These are phyloP conservation scores for Hyperoplus lanceolatus DNA, from an alignment of 2,797 vertebrate genomes.

Conservation along the genomic window DNA sequence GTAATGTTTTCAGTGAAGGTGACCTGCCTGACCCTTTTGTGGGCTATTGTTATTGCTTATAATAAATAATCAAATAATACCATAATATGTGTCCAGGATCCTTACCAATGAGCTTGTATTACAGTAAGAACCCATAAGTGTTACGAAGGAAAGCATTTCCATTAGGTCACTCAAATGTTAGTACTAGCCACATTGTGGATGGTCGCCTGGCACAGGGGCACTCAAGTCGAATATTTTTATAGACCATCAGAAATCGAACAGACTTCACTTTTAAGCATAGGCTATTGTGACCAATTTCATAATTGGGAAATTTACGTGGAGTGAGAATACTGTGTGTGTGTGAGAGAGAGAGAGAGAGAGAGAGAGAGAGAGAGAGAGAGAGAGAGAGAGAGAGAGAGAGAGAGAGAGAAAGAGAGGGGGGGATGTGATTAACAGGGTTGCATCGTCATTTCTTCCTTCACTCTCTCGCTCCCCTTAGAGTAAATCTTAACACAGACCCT, in stretches of 20 bases:
- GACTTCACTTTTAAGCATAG: constrained; percentile 10
- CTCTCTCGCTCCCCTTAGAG: not conserved
- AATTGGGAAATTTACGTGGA: not conserved
- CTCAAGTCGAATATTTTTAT: not conserved
- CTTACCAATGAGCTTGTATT: not conserved
- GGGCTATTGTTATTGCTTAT: not conserved
- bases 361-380: not conserved
- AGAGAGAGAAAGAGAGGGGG: not conserved
- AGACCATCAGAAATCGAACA: not conserved
- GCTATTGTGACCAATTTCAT: not conserved
- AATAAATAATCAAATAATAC: not conserved
- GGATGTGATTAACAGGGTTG: not conserved
- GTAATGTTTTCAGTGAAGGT: constrained; percentile 1
- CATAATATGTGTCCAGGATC: not conserved
- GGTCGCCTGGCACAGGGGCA: not conserved
- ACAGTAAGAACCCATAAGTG: not conserved
- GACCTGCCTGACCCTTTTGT: not conserved
- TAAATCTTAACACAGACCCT: constrained; percentile 10
- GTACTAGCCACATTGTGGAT: not conserved
- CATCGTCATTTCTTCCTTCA: not conserved
- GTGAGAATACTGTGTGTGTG: not conserved
- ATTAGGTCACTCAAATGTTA: not conserved
- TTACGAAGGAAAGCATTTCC: not conserved
- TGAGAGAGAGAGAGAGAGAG: not conserved
- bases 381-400: not conserved